A percentile compares a stretch with the other conserved stretches of the same genome.
Evolutionary conservation across 2,797 vertebrate genomes (phyloP).

Genomic region (Capromys pilorides): DNA sequence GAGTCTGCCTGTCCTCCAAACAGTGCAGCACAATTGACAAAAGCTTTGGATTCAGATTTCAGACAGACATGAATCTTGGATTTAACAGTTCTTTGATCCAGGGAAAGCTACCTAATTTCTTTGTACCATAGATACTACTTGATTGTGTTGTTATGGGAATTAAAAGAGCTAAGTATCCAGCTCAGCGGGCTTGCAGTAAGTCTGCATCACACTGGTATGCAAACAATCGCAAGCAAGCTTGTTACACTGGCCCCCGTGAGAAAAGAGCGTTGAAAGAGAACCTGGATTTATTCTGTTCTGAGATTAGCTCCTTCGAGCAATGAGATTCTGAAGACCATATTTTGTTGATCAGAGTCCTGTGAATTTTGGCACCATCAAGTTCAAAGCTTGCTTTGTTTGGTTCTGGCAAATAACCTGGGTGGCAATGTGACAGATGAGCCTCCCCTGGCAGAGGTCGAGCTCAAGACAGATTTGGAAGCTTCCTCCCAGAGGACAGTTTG

Average conservation of each 20-base stretch:
- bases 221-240: slow-evolving; percentile 31
- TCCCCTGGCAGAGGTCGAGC: neutral
- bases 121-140: neutral
- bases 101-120: neutral
- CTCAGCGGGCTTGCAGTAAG: neutral
- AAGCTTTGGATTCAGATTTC: neutral
- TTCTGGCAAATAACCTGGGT: neutral
- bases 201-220: neutral
- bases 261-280: slow-evolving; percentile 32
- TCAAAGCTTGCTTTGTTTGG: neutral
- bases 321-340: neutral
- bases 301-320: slow-evolving; percentile 23
- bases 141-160: neutral
- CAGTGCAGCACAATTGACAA: neutral
- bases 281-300: neutral
- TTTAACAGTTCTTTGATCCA: neutral
- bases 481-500: neutral
- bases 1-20: neutral
- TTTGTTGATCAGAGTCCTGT: neutral
- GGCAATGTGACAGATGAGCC: neutral
- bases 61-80: neutral
- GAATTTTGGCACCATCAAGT: slow-evolving; percentile 17
- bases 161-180: neutral
- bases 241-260: neutral
- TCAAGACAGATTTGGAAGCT: neutral